Conservation (phyloP, 1,140 invertebrate species). For the Drosophila insularis region DNA sequence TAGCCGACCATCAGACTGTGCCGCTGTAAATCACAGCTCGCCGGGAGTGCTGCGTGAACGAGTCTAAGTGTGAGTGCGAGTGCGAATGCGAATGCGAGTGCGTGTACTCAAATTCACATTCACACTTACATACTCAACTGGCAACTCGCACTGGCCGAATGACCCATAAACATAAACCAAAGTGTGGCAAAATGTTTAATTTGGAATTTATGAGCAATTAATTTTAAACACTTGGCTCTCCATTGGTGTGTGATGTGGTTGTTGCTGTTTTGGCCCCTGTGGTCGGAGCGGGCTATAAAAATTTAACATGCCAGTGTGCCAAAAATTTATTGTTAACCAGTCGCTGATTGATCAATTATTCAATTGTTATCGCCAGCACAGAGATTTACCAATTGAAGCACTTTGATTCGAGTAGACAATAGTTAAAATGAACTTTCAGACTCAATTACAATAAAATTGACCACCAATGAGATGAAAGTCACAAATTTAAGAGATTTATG, state of each 20-base stretch:
- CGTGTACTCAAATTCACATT: slow-evolving; percentile 19
- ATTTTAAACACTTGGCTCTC: slow-evolving; percentile 67
- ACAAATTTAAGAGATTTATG: neutral
- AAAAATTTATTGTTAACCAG: slow-evolving; percentile 60
- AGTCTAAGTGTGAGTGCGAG: neutral
- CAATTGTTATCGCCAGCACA: slow-evolving; percentile 42
- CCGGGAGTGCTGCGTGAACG: slow-evolving; percentile 32
- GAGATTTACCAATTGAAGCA: slow-evolving; percentile 32
- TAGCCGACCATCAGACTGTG: slow-evolving; percentile 12
- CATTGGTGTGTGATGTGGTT: neutral
- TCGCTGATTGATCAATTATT: slow-evolving; percentile 67
- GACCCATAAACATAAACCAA: slow-evolving; percentile 71
- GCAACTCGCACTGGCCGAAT: slow-evolving; percentile 44
- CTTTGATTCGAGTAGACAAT: slow-evolving; percentile 14
- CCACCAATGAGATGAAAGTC: neutral
- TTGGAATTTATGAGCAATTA: slow-evolving; percentile 80
- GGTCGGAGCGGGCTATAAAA: slow-evolving; percentile 37
- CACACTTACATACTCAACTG: slow-evolving; percentile 26
- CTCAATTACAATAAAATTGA: slow-evolving; percentile 36
- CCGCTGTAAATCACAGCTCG: slow-evolving; percentile 61
- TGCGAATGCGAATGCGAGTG: slow-evolving; percentile 24
- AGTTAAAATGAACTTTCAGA: slow-evolving; percentile 20
- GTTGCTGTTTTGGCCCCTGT: neutral
- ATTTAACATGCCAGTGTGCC: slow-evolving; percentile 53
- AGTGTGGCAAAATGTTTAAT: slow-evolving; percentile 79